Conservation (phyloP, 2,888 invertebrate genomes). For the Spisula subtruncata region DNA sequence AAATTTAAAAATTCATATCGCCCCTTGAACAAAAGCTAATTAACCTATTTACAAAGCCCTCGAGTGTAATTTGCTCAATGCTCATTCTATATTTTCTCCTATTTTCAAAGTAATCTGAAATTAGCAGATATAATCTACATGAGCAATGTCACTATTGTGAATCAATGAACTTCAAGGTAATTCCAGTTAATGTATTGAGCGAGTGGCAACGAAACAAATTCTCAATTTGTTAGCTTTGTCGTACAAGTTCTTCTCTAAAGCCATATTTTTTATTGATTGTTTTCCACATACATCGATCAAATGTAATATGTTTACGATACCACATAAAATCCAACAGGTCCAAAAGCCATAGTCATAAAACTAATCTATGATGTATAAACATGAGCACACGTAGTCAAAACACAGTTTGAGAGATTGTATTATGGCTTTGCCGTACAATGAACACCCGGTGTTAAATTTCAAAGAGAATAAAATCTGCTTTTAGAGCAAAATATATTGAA, state of each 20-base stretch:
- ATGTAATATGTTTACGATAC: background rate
- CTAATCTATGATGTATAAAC: background rate
- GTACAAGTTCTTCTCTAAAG: background rate
- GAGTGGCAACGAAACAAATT: background rate
- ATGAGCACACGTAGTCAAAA: background rate
- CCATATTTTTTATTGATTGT: background rate
- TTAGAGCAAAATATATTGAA: background rate
- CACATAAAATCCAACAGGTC: background rate
- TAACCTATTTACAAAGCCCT: slow-evolving; percentile 6
- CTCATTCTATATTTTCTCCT: background rate
- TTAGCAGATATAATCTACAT: slow-evolving; percentile 7
- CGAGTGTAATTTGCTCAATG: background rate
- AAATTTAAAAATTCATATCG: background rate
- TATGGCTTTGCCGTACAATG: background rate
- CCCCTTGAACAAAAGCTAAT: background rate
- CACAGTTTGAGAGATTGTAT: background rate
- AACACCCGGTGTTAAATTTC: background rate
- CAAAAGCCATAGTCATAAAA: background rate
- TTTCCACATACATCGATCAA: background rate
- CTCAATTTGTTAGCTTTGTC: background rate
- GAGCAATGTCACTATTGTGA: background rate
- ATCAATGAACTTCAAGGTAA: slow-evolving; percentile 13
- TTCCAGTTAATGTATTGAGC: background rate
- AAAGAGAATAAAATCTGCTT: background rate
- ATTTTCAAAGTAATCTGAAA: slow-evolving; percentile 6